Conservation (phyloP, 92 coral and sea anemone genomes). For the Galaxea fascicularis region DNA sequence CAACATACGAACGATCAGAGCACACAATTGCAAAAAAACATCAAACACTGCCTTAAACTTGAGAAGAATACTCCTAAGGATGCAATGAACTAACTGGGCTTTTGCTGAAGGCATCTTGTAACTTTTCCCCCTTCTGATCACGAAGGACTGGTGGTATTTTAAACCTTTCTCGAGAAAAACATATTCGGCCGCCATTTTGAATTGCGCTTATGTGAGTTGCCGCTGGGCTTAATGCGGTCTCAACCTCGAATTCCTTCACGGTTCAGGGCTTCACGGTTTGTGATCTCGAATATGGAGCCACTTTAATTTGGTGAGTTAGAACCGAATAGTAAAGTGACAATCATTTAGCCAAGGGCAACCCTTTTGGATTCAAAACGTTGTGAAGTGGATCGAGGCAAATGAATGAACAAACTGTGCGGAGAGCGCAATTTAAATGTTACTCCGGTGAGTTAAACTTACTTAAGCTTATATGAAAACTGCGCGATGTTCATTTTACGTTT, state of each 20-base stretch:
- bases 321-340: no score
- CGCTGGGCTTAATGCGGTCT: constrained; percentile 34
- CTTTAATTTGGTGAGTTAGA: no score
- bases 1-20: background rate
- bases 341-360: background rate
- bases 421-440: background rate
- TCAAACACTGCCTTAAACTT: background rate
- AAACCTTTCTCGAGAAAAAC: background rate
- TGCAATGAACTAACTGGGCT: background rate
- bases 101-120: background rate
- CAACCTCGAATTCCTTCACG: constrained; percentile 9
- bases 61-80: background rate
- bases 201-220: background rate
- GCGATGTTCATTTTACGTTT: no score
- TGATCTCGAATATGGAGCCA: no score
- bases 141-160: background rate
- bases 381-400: background rate
- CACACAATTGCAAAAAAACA: background rate
- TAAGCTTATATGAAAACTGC: no score
- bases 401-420: background rate
- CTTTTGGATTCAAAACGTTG: background rate
- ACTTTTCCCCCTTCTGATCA: background rate
- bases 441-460: background rate
- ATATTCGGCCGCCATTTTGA: constrained; percentile 21
- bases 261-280: background rate